These are phyloP conservation scores for Nasonia longicornis DNA, from an alignment of 1,140 invertebrate species.

Conservation along the genomic window DNA sequence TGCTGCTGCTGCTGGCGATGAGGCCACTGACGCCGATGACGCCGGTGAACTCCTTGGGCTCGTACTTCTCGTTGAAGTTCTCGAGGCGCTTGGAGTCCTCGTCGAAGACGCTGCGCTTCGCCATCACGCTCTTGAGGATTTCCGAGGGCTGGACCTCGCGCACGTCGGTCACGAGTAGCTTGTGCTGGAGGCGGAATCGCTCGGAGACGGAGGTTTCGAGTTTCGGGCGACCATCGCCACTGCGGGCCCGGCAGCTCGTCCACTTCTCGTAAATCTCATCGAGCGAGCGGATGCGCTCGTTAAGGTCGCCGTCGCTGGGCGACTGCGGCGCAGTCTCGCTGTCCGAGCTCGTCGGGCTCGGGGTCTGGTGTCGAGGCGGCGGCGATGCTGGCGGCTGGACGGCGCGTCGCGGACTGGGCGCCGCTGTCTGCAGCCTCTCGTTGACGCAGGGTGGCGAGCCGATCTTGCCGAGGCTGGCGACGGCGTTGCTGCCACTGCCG, in stretches of 20 bases:
- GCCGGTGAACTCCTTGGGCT: constrained; percentile 76
- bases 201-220: constrained; percentile 67
- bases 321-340: constrained; percentile 71
- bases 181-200: constrained; percentile 73
- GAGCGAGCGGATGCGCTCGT: constrained; percentile 88
- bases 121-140: constrained; percentile 91
- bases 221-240: constrained; percentile 72
- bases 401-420: constrained; percentile 54
- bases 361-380: constrained; percentile 71
- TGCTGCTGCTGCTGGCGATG: constrained; percentile 49
- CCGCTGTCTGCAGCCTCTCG: constrained; percentile 57
- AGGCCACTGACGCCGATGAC: constrained; percentile 60
- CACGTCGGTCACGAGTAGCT: constrained; percentile 75
- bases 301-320: constrained; percentile 73
- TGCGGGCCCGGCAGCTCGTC: constrained; percentile 71
- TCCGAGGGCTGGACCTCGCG: constrained; percentile 90
- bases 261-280: constrained; percentile 95
- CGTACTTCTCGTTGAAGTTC: constrained; percentile 88
- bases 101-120: constrained; percentile 94
- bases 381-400: constrained; percentile 72
- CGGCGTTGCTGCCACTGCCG: constrained; percentile 53
- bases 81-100: constrained; percentile 94
- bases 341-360: constrained; percentile 72
- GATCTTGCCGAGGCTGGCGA: constrained; percentile 57
- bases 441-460: constrained; percentile 60